Conservation (phyloP, 2,888 invertebrate genomes). For the Heliconius erato region DNA sequence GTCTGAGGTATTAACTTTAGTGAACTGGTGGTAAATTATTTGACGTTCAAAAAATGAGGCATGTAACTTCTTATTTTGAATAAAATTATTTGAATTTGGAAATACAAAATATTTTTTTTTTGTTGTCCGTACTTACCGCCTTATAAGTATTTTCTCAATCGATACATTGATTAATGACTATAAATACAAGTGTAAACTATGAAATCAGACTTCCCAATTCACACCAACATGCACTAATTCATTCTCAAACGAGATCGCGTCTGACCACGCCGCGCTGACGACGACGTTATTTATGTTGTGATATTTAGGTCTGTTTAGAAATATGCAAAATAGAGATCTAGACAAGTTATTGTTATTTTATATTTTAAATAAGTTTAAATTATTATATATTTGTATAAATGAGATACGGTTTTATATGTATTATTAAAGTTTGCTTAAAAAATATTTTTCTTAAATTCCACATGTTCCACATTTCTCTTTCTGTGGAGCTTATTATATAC, state of each 20-base stretch:
- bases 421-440: no score
- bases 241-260: conserved; percentile 35
- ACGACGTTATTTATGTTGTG: conserved; percentile 43
- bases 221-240: conserved; percentile 26
- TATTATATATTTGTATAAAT: no score
- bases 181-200: conserved; percentile 35
- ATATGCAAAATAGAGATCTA: neutral
- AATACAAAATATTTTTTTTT: neutral
- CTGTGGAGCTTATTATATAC: no score
- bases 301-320: conserved; percentile 18
- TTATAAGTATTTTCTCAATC: neutral
- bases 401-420: no score
- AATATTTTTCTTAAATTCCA: no score
- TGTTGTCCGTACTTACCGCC: neutral
- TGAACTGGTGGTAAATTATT: no score
- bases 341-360: neutral
- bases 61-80: no score
- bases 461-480: no score
- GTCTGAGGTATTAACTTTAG: no score
- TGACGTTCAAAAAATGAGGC: no score
- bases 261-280: conserved; percentile 43
- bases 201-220: conserved; percentile 46
- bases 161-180: conserved; percentile 20
- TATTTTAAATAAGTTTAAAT: neutral
- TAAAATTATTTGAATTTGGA: no score